phyloP scores from a whole-genome alignment of 2,797 vertebrate species.

The Coilia nasus region DNA sequence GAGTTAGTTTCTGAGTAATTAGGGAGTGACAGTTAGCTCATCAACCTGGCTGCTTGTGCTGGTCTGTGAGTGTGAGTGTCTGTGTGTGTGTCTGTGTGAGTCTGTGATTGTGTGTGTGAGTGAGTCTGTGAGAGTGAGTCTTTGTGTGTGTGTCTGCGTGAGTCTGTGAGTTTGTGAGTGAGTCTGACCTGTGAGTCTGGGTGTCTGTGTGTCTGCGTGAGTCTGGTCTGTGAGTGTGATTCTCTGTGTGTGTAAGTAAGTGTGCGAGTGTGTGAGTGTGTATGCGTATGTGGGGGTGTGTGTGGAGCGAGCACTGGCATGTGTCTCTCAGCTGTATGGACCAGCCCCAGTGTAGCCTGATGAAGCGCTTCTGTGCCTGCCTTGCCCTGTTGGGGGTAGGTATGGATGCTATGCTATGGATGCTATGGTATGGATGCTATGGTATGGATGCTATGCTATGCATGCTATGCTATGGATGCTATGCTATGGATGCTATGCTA shows the following conservation, averaged over 20 bases:
- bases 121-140: not conserved
- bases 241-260: not conserved
- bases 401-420: conserved; percentile 43
- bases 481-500: no score
- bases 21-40: conserved; percentile 42
- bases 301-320: conserved; percentile 23
- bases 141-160: not conserved
- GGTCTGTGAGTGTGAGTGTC: not conserved
- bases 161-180: no score
- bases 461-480: no score
- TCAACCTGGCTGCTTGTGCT: no score
- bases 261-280: not conserved
- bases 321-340: conserved; percentile 66
- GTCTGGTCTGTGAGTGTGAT: conserved; percentile 21
- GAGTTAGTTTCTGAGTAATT: conserved; percentile 40
- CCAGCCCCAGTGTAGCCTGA: conserved; percentile 76
- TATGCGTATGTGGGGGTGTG: conserved; percentile 28
- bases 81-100: not conserved
- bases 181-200: not conserved
- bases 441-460: not conserved
- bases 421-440: not conserved
- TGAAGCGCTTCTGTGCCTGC: conserved; percentile 89
- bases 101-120: not conserved
- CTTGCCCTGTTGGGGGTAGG: conserved; percentile 82
- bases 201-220: no score